Conservation (phyloP, 2,888 invertebrate genomes). For the Miltochrista miniata region DNA sequence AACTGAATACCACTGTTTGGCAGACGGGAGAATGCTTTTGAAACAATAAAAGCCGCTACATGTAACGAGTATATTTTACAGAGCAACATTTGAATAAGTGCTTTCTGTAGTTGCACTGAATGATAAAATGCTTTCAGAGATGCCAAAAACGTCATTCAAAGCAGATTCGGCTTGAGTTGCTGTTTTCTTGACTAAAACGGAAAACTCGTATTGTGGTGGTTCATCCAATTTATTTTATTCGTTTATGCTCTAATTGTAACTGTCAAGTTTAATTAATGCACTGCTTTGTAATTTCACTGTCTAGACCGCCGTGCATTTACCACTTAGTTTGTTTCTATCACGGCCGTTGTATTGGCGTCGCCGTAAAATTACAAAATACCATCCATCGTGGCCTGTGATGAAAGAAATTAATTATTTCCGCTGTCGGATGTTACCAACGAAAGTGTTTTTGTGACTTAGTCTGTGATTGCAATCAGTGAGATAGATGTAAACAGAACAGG, state of each 20-base stretch:
- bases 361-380: slow-evolving; percentile 55
- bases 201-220: slow-evolving; percentile 2
- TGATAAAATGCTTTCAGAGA: no score
- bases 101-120: no score
- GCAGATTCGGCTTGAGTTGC: no score
- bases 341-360: slow-evolving; percentile 39
- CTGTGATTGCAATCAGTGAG: slow-evolving; percentile 29
- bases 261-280: slow-evolving; percentile 58
- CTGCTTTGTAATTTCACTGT: slow-evolving; percentile 61
- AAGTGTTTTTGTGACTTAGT: slow-evolving; percentile 65
- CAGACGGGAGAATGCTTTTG: no score
- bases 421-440: slow-evolving; percentile 56
- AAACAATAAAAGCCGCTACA: no score
- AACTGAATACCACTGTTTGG: no score
- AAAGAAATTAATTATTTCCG: slow-evolving; percentile 65
- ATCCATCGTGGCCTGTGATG: slow-evolving; percentile 49
- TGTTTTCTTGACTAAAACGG: neutral
- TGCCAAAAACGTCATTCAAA: no score
- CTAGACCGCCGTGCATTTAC: slow-evolving; percentile 54
- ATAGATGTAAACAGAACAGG: neutral
- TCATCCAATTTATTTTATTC: slow-evolving; percentile 34
- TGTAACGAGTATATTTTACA: no score
- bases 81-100: no score
- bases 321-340: slow-evolving; percentile 43
- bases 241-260: slow-evolving; percentile 59